Base-by-base conservation (phyloP, 1,140 invertebrate genomes). In the Drosophila tsacasi region DNA sequence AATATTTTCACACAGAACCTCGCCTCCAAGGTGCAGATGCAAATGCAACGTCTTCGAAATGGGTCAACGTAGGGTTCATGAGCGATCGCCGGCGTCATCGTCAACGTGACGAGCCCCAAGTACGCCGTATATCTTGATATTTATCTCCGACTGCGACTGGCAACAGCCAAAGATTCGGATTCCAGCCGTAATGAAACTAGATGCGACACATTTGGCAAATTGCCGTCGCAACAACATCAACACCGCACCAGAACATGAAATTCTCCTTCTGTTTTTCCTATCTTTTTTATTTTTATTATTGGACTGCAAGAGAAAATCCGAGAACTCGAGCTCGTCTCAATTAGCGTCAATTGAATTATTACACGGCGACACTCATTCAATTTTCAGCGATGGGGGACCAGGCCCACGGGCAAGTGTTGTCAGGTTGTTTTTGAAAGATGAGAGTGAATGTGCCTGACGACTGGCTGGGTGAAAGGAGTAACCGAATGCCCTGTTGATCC, bases 321-420 rank as follows among this genome's bases (percentile, higher is more conserved):
- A 90, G 81, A 79, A 65, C 69, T 73, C 57, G 54, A 21, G 85
- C 84, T 60, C 75, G 79, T 67, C 86, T 90, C 85, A 90, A 90
- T 90, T 90, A 74, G 86, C 44, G 82, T 47, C 85, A 90, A 90
- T 90, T 90, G 85, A 91, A 91, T 90, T 91, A 90, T 90, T 90
- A 90, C 84, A 90, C 81, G 79, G 78, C 85, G 79, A 74, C 79
- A 91, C 85, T 90, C 86, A 90, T 90, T 90, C 79, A 90, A 91
- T 90, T 90, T 85, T 76, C 79, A 74, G 21, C 62, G 62, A 61
- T 71, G 66, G 64, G 68, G 62, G 69, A 44, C 42, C 49, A 44
- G 23, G 49, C 21, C n/a, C 42, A 54, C 69, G 37, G 21, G 66
- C 59, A 30, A 49, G 44, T 62, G 71, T 39, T 50, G 54, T 61